Evolutionary conservation across 2,113 vertebrate species (phyloP), one percentile per base, ranked within the genome.

Genomic region (Leuciscus idus): DNA sequence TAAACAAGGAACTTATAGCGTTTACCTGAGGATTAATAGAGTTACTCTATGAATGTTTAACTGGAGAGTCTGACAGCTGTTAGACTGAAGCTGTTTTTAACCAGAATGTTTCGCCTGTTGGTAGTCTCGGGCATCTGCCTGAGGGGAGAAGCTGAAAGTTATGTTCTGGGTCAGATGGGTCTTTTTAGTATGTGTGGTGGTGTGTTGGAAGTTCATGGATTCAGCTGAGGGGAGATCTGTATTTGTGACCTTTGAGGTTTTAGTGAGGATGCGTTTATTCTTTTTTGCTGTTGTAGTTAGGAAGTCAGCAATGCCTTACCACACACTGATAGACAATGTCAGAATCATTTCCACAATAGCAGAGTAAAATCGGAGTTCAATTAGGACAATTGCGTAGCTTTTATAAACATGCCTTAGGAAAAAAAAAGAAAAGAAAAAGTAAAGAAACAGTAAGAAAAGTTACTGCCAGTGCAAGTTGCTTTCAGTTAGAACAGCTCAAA

Each of bases 181-280:
- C 23, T 13, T 74, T 74, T 74, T 23, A 74, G 70, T 74, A 15
- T 46, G 39, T 46, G 21, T 70, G 68, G 61, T 1, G 8, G 4
- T 70, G 68, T 39, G 33, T 73, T 73, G 36, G 39, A 46, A 73
- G 70, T 74, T 23, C 70, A 26, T 12, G 2, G 11, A 73, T 73
- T 73, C 70, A 74, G 23, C 11, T 43, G 21, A n/a, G 21, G 39
- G 39, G 70, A 74, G 70, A n/a, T n/a, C 70, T n/a, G 70, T 74
- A 43, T 11, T 39, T 74, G 70, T 74, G 39, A 74, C 39, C 70
- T 46, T 74, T 46, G 23, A 74, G 70, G 70, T 23, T 74, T 74
- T 70, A 70, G 66, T 70, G 66, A 68, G 15, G 6, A 68, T 68
- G 64, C 13, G 28, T 19, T 33, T 6, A 19, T 66, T 30, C 6